These are phyloP conservation scores for Percopsis omiscomaycus DNA, from an alignment of 2,797 vertebrate genomes.

Conservation along the genomic window DNA sequence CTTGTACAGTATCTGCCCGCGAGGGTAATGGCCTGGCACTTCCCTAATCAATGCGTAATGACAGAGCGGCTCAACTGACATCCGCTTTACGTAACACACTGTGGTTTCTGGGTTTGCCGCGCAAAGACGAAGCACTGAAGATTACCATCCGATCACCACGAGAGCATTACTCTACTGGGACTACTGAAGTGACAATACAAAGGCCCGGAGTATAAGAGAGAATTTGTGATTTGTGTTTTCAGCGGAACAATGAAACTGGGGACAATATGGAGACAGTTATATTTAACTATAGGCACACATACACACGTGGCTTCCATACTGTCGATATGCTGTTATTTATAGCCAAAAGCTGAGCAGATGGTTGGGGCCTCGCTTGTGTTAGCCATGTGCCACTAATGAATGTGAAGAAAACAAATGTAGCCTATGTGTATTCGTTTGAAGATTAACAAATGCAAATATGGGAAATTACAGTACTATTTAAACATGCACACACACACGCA, in stretches of 20 bases:
- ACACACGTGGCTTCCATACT: not conserved
- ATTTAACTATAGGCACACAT: not conserved
- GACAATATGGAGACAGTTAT: no score
- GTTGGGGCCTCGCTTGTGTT: no score
- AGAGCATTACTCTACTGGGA: not conserved
- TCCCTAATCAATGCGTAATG: constrained; percentile 1
- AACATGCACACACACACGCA: not conserved
- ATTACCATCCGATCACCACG: not conserved
- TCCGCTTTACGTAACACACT: not conserved
- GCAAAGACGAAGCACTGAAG: constrained; percentile 1
- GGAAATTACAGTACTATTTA: not conserved
- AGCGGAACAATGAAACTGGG: not conserved
- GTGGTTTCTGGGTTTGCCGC: not conserved
- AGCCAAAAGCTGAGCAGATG: no score
- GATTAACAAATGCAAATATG: no score
- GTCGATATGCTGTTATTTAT: no score
- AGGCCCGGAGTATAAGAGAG: constrained; percentile 2
- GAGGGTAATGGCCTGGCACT: constrained; percentile 1
- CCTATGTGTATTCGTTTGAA: no score
- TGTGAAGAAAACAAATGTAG: not conserved
- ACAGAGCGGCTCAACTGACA: not conserved
- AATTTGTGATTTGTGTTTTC: constrained; percentile 8
- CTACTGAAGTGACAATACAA: constrained; percentile 6
- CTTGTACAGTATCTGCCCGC: not conserved
- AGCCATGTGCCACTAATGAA: no score